A percentile compares a stretch with the other conserved stretches of the same genome.
Conservation (phyloP, 2,797 vertebrate species). For the Enteromius mattozi region DNA sequence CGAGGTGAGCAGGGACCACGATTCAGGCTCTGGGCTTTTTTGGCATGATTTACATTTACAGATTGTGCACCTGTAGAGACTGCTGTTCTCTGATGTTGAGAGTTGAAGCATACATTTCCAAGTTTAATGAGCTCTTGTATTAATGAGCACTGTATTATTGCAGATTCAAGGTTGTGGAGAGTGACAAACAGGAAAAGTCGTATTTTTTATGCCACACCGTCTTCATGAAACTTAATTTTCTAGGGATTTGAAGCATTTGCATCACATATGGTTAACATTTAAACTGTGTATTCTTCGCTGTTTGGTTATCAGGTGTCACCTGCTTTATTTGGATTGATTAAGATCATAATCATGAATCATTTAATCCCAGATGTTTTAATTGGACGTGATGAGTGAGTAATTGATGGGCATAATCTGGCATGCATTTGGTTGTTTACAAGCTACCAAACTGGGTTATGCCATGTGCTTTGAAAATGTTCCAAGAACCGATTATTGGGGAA, state of each 20-base stretch:
- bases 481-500: slow-evolving; percentile 14
- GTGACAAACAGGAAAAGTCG: not conserved
- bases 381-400: not conserved
- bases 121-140: slow-evolving; percentile 46
- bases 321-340: slow-evolving; percentile 24
- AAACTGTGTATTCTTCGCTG: not conserved
- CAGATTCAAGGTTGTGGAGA: slow-evolving; percentile 21
- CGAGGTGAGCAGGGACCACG: slow-evolving; percentile 10
- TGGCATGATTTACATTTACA: slow-evolving; percentile 43
- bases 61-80: slow-evolving; percentile 47
- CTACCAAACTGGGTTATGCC: not conserved
- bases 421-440: slow-evolving; percentile 7
- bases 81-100: slow-evolving; percentile 39
- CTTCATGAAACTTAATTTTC: not conserved
- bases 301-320: slow-evolving; percentile 13
- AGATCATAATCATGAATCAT: slow-evolving; percentile 4
- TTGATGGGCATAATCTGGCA: not conserved
- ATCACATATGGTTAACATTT: not conserved
- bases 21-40: slow-evolving; percentile 12
- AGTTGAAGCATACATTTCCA: slow-evolving; percentile 46
- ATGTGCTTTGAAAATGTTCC: slow-evolving; percentile 12
- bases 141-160: slow-evolving; percentile 29
- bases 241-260: not conserved
- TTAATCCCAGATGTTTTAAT: slow-evolving; percentile 6
- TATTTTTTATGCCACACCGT: not conserved